Conservation (phyloP, 2,888 invertebrate genomes). For the Cerastis leucographa region DNA sequence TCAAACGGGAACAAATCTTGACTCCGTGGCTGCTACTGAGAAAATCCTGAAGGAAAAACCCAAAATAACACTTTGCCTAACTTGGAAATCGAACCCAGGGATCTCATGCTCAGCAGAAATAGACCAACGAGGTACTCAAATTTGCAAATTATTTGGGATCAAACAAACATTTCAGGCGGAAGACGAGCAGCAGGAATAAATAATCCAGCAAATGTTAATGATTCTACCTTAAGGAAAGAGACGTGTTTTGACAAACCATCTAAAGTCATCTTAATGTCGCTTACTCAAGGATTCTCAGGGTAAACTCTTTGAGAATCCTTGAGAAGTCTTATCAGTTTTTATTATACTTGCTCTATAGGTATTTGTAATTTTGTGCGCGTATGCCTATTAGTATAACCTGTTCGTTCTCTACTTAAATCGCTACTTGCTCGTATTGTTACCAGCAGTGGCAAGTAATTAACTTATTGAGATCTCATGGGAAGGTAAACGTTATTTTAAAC, state of each 20-base stretch:
- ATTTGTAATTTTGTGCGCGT: not conserved
- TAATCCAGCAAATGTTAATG: not conserved
- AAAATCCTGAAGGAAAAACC: too few species aligned
- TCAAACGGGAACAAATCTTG: too few species aligned
- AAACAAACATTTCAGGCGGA: not conserved
- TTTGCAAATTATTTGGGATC: not conserved
- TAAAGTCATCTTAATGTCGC: not conserved
- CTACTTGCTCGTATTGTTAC: constrained; percentile 11
- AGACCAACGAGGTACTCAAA: not conserved
- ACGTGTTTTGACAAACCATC: not conserved
- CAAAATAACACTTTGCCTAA: too few species aligned
- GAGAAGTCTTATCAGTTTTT: not conserved
- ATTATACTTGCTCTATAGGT: not conserved
- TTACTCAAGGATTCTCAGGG: too few species aligned
- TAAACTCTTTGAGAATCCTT: too few species aligned
- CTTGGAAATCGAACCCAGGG: too few species aligned
- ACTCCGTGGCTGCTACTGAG: too few species aligned
- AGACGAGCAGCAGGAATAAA: not conserved
- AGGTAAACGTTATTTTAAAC: constrained; percentile 46
- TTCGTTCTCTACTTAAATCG: constrained; percentile 4
- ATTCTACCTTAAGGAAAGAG: not conserved
- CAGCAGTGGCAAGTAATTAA: not conserved
- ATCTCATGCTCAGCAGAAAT: too few species aligned
- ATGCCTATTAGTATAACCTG: not conserved
- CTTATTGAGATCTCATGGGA: constrained; percentile 51